Percentiles rank a stretch among this genome's conserved stretches.
Conservation (phyloP, 2,888 invertebrate genomes). For the Phaonia tiefii region DNA sequence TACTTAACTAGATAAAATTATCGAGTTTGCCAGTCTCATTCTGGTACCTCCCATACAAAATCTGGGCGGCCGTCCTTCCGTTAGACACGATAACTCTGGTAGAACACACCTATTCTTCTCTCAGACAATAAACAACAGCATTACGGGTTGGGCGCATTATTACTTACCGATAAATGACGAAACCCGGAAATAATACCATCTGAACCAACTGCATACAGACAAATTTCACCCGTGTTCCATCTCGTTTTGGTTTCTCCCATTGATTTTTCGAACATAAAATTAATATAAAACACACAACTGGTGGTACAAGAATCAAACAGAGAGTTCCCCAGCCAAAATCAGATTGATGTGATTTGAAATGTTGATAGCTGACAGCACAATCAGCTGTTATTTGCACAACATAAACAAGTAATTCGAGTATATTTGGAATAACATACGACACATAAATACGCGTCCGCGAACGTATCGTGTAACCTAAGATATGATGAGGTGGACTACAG, state of each 20-base stretch:
- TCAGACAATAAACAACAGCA: no score
- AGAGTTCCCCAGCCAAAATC: conserved; percentile 81
- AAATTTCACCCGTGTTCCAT: conserved; percentile 65
- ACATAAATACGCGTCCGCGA: conserved; percentile 79
- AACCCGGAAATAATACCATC: conserved; percentile 79
- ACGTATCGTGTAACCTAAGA: conserved; percentile 77
- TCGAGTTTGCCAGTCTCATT: no score
- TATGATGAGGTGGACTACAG: conserved; percentile 74
- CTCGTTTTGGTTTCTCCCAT: conserved; percentile 80
- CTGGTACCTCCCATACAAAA: no score
- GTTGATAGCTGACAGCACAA: conserved; percentile 84
- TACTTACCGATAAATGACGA: conserved; percentile 83
- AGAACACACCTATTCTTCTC: no score
- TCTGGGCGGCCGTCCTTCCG: no score
- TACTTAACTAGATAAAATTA: no score
- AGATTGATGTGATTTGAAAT: conserved; percentile 83
- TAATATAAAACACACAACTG: conserved; percentile 83
- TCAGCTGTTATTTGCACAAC: conserved; percentile 86
- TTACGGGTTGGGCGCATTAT: no score
- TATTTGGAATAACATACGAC: conserved; percentile 82
- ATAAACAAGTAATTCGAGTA: conserved; percentile 84
- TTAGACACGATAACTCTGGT: no score
- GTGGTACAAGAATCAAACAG: conserved; percentile 82
- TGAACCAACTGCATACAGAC: conserved; percentile 72
- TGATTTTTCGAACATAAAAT: conserved; percentile 84